These are phyloP conservation scores for Cataglyphis albicans DNA, from an alignment of 2,888 invertebrate species.

Conservation along the genomic window DNA sequence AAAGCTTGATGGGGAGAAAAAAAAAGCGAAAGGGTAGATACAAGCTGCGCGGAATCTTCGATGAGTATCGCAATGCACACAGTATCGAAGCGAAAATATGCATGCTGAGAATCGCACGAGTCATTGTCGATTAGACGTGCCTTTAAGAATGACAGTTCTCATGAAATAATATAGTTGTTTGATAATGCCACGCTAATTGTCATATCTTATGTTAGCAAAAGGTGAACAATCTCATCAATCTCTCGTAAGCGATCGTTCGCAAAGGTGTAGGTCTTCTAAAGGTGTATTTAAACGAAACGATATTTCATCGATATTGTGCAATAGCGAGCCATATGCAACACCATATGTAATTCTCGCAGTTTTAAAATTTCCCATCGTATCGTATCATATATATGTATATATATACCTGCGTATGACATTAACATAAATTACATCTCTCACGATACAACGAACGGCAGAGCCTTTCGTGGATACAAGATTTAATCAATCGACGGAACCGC, in stretches of 20 bases:
- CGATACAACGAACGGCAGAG: neutral
- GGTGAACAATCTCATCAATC: conserved; percentile 56
- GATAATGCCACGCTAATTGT: conserved; percentile 65
- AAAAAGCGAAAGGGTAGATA: conserved; percentile 2
- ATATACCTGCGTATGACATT: neutral
- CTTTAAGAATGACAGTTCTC: conserved; percentile 48
- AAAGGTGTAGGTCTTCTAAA: neutral
- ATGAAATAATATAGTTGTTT: conserved; percentile 60
- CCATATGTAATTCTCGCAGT: conserved; percentile 23
- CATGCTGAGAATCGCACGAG: conserved; percentile 7
- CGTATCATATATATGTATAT: neutral
- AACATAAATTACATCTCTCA: conserved; percentile 46
- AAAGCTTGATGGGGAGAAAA: conserved; percentile 23
- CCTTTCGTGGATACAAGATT: conserved; percentile 6
- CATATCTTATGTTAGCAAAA: conserved; percentile 40
- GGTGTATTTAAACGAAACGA: conserved; percentile 10
- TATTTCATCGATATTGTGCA: conserved; percentile 34
- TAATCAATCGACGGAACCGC: conserved; percentile 43
- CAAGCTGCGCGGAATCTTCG: conserved; percentile 37
- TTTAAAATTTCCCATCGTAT: conserved; percentile 36
- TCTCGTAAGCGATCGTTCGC: conserved; percentile 2
- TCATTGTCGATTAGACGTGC: conserved; percentile 34
- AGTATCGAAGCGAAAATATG: conserved; percentile 48
- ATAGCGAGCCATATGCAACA: conserved; percentile 1
- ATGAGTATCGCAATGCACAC: conserved; percentile 23